Evolutionary conservation across 2,888 invertebrate genomes (phyloP), one percentile per base, ranked within the genome.

Genomic region (Alitta virens): DNA sequence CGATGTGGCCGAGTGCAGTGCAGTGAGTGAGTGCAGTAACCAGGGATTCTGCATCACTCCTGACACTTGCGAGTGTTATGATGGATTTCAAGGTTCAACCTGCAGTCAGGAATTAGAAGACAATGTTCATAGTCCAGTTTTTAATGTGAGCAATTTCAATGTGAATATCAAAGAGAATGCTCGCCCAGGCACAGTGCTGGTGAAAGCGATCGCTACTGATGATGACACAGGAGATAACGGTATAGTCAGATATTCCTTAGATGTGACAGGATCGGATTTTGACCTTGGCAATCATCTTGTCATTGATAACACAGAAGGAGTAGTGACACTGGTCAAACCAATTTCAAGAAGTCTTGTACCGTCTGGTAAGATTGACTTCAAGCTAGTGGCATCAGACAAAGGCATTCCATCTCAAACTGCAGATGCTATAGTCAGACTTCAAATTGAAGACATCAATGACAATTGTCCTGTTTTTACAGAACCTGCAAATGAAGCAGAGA

Each of bases 11-110:
- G 26, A n/a, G 5, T 53, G 53, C 21, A 5, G 5, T 26, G 5
- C 26, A 7, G 7, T 26, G 16, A 26, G n/a, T n/a, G n/a, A 53
- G 16, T 53, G 53, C 53, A 21, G 18, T 7, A 23, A 16, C 26
- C 26, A 53, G 14, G 53, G 53, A 16, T 25, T 53, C 14, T 53
- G 53, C n/a, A 53, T 53, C 3, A 23, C 53, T 26, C 53, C 53
- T 5, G 23, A 18, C 21, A 16, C n/a, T 23, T 53, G 53, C 33
- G n/a, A 27, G 21, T 53, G 53, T 53, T 26, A 53, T 25, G 33
- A 53, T 26, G 53, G 53, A 9, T 27, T 53, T n/a, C 26, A 25
- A 53, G 53, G 53, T 5, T n/a, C 7, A 26, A 27, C 3, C 5
- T 53, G 53, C 21, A 14, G 14, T 14, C 3, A 12, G 23, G 23